Conservation (phyloP, 2,113 vertebrate genomes). For the Zosterops japonicus region DNA sequence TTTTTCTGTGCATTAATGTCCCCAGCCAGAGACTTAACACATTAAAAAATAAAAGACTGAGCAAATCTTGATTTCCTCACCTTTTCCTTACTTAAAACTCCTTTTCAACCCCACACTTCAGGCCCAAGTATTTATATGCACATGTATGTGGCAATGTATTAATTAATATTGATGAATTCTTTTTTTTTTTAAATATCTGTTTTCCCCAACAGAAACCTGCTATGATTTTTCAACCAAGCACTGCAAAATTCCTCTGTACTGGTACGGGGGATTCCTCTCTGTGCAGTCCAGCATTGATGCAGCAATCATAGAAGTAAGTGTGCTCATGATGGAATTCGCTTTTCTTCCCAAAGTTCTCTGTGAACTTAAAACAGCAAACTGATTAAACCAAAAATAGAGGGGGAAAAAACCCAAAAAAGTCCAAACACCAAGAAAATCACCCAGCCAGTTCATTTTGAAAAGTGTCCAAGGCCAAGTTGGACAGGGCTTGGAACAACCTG, state of each 20-base stretch:
- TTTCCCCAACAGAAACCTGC: not conserved
- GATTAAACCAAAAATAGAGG: not conserved
- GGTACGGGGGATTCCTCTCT: slow-evolving; percentile 69
- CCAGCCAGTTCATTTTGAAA: not conserved
- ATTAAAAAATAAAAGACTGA: not conserved
- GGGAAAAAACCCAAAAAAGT: accelerated
- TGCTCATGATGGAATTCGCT: not conserved
- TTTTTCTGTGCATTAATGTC: accelerated
- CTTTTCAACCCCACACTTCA: not conserved
- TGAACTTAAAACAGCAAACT: not conserved
- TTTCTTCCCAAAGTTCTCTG: not conserved
- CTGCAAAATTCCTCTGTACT: slow-evolving; percentile 57
- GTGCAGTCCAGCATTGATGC: slow-evolving; percentile 77
- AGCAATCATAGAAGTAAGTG: slow-evolving; percentile 75
- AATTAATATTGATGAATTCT: not conserved
- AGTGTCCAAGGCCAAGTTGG: too few species aligned
- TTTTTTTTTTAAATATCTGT: too few species aligned
- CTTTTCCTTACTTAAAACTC: not conserved
- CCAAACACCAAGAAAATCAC: not conserved
- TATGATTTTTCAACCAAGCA: not conserved
- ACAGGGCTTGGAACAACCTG: not conserved
- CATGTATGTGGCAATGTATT: not conserved
- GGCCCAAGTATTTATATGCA: accelerated
- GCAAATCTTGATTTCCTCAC: not conserved
- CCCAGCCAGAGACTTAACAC: not conserved